Evolutionary conservation across 64 coral and sea anemone genomes (phyloP), one percentile per base, ranked within the genome.

Genomic region (Porites lutea): DNA sequence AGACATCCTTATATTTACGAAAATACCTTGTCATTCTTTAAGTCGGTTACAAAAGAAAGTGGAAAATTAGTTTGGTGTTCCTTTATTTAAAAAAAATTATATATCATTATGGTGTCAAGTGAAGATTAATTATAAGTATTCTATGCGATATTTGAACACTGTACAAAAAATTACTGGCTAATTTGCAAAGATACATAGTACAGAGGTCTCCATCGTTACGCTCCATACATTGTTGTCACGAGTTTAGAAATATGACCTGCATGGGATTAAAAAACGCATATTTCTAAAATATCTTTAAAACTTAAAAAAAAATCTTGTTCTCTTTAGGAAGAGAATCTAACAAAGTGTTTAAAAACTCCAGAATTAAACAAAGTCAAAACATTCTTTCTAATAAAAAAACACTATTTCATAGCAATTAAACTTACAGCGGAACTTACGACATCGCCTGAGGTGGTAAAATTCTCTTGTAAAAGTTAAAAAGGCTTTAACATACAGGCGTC

Each of bases 71-170:
- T 47, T 13, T 69, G 3, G 63, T 84, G 62, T 50, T 9, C 48
- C 10, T 84, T 84, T 84, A 84, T 69, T 84, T 51, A 50, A 48
- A 80, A 80, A 80, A 80, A 22, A 37, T 59, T 11, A 80, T 80
- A 58, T 15, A 59, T 52, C 61, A 45, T 22, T 60, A n/a, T 47
- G 55, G 52, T 45, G 27, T 61, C 27, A 62, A 13, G 37, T 62
- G 23, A 62, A 58, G 78, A 63, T 81, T 81, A 62, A 46, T 76
- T 76, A 76, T 48, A 51, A 6, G 18, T 19, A 76, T 76, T 76
- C 73, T 76, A 76, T 18, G 4, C 49, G 55, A 14, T 13, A 18
- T 44, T 63, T 81, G 5, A 47, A 61, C 23, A 46, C 13, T 62
- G 27, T 81, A 20, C 6, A 79, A 59, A 14, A 58, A 79, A 23